phyloP scores from a whole-genome alignment of 2,797 vertebrate genomes.

The Ptychobarbus kaznakovi region DNA sequence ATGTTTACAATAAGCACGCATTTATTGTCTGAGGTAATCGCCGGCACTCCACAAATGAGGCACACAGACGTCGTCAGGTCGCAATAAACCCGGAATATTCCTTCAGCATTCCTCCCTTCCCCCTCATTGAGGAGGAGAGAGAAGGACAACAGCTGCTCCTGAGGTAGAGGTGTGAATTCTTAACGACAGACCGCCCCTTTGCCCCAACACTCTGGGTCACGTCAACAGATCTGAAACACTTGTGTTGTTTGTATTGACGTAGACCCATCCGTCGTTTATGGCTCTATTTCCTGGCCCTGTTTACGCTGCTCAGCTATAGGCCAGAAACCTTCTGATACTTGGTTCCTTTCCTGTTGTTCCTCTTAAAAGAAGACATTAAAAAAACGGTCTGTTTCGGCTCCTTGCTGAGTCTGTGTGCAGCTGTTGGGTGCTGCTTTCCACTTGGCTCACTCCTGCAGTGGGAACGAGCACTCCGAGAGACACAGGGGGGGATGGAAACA shows the following conservation, averaged over 20 bases:
- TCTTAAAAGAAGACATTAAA: constrained; percentile 41
- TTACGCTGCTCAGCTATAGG: background rate
- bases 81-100: constrained; percentile 34
- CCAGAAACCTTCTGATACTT: constrained; percentile 11
- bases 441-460: constrained; percentile 29
- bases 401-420: constrained; percentile 39
- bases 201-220: constrained; percentile 24
- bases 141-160: constrained; percentile 53
- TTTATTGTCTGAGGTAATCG: constrained; percentile 33
- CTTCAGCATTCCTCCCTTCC: constrained; percentile 38
- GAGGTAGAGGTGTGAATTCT: constrained; percentile 35
- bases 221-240: constrained; percentile 42
- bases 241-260: constrained; percentile 3
- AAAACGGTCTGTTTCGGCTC: constrained; percentile 11
- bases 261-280: constrained; percentile 5
- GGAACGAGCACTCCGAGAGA: constrained; percentile 27
- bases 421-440: constrained; percentile 48
- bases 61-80: background rate
- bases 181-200: constrained; percentile 35
- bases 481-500: constrained; percentile 39
- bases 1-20: constrained; percentile 39
- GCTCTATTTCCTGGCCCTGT: background rate
- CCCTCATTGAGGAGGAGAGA: constrained; percentile 3
- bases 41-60: background rate
- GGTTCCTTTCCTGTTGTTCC: constrained; percentile 30